Evolutionary conservation across 2,888 invertebrate genomes (phyloP).

Genomic region (Colostygia pectinataria): DNA sequence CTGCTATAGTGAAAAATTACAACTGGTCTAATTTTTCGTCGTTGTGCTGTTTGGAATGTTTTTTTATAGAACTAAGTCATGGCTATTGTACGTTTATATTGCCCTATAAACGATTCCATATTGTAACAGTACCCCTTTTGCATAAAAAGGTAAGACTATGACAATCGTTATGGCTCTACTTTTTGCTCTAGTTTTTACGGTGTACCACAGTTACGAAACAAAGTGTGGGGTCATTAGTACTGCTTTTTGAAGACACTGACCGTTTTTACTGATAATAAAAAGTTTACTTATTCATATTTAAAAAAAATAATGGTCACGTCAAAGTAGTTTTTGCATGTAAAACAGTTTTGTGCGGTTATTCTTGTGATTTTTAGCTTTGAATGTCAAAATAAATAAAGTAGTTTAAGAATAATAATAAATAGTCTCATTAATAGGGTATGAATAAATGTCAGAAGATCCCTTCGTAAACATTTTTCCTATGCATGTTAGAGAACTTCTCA

Average conservation of each 20-base stretch:
- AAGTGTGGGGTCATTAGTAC: slow-evolving; percentile 53
- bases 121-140: slow-evolving; percentile 65
- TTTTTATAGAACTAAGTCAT: slow-evolving; percentile 68
- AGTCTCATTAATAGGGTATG: too few relatives aligned
- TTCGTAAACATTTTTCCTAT: too few relatives aligned
- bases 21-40: slow-evolving; percentile 63
- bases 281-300: slow-evolving; percentile 14
- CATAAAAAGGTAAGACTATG: slow-evolving; percentile 54
- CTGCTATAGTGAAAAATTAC: slow-evolving; percentile 59
- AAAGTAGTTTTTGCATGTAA: slow-evolving; percentile 6
- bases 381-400: too few relatives aligned
- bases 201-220: slow-evolving; percentile 74
- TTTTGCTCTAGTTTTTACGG: slow-evolving; percentile 74
- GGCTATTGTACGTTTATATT: slow-evolving; percentile 69
- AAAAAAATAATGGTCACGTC: slow-evolving; percentile 5
- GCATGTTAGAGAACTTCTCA: too few relatives aligned
- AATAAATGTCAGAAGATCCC: too few relatives aligned
- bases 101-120: slow-evolving; percentile 65
- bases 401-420: too few relatives aligned
- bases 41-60: slow-evolving; percentile 57
- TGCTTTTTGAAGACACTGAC: slow-evolving; percentile 25
- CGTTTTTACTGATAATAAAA: slow-evolving; percentile 35
- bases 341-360: background rate
- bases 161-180: too few relatives aligned
- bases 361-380: background rate